Conservation (phyloP, 2,113 vertebrate genomes). For the Formicarius rufipectus region DNA sequence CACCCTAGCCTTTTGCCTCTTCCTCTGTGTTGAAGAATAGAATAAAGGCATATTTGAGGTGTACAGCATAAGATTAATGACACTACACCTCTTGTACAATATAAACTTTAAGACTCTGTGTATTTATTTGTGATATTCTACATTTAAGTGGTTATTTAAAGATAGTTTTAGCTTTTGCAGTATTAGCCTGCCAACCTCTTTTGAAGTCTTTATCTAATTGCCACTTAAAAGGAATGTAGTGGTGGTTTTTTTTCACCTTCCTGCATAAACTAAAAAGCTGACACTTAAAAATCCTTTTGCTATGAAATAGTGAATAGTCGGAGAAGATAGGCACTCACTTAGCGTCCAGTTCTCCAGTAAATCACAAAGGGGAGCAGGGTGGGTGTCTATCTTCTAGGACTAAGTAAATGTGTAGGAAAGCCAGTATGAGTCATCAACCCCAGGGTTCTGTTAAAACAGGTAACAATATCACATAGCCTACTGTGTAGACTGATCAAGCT, state of each 20-base stretch:
- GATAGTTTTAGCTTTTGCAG: not conserved
- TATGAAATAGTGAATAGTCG: not conserved
- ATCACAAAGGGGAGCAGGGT: not conserved
- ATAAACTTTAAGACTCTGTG: not conserved
- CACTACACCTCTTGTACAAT: not conserved
- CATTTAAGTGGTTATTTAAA: not conserved
- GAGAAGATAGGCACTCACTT: not conserved
- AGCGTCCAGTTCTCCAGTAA: not conserved
- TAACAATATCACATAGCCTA: not conserved
- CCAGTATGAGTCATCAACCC: not conserved
- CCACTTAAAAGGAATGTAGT: not conserved
- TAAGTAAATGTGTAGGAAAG: conserved; percentile 23
- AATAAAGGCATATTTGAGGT: not conserved
- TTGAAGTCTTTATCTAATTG: not conserved
- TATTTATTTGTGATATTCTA: not conserved
- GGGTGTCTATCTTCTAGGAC: not conserved
- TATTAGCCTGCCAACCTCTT: not conserved
- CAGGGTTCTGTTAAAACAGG: not conserved
- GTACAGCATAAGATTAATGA: not conserved
- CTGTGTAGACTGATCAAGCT: not conserved
- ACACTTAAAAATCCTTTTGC: not conserved
- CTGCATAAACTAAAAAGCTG: not conserved
- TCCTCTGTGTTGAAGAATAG: not conserved
- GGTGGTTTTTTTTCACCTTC: not conserved
- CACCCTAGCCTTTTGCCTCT: not conserved